Evolutionary conservation across 2,113 vertebrate species (phyloP).

Genomic region (Trichechus manatus): DNA sequence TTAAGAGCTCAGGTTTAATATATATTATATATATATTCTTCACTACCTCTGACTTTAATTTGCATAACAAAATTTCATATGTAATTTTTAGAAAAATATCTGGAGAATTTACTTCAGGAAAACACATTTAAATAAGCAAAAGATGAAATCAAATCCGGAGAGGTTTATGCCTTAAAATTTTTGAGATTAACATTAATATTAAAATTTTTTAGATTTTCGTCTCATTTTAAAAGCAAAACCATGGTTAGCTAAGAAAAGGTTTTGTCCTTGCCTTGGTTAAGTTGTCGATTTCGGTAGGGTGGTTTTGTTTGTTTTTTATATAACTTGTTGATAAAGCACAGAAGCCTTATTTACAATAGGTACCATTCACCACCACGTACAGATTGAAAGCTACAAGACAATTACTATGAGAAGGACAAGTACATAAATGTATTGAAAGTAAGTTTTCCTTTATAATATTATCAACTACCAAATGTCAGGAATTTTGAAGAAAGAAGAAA

Average conservation of each 20-base stretch:
- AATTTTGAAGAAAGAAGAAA: slow-evolving; percentile 64
- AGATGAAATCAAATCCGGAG: not conserved
- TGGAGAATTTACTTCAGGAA: slow-evolving; percentile 38
- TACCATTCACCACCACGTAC: not conserved
- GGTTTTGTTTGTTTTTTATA: not conserved
- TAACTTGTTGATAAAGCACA: not conserved
- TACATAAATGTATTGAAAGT: not conserved
- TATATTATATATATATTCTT: not conserved
- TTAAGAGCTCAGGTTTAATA: too few species aligned
- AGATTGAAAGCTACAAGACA: not conserved
- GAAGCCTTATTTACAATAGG: not conserved
- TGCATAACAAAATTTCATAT: not conserved
- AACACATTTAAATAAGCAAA: slow-evolving; percentile 6
- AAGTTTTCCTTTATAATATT: slow-evolving; percentile 17
- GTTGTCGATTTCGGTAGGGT: not conserved
- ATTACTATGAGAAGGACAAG: not conserved
- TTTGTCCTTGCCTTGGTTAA: not conserved
- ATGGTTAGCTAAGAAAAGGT: not conserved
- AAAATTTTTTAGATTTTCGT: not conserved
- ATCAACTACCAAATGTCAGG: slow-evolving; percentile 45
- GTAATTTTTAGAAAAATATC: slow-evolving; percentile 15
- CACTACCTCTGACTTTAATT: not conserved
- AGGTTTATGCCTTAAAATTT: not conserved
- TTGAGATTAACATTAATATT: not conserved
- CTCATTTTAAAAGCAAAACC: slow-evolving; percentile 30